A percentile compares a stretch with the other conserved stretches of the same genome.
phyloP scores from a whole-genome alignment of 2,797 vertebrate species.

The Forpus xanthops region DNA sequence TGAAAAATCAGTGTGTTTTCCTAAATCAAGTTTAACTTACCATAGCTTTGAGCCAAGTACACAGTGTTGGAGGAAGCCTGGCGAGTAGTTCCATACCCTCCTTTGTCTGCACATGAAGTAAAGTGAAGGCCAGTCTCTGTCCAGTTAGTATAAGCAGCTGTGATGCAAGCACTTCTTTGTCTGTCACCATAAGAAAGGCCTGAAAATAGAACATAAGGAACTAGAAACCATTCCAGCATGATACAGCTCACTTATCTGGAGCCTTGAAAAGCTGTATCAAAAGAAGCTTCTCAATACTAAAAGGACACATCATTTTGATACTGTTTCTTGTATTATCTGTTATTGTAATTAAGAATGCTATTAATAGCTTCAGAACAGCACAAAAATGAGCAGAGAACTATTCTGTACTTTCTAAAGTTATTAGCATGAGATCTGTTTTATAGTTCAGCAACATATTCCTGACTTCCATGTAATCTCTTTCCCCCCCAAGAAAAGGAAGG shows the following conservation, averaged over 20 bases:
- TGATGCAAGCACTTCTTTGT: conserved; percentile 94
- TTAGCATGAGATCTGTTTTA: neutral
- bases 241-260: neutral
- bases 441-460: neutral
- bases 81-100: conserved; percentile 91
- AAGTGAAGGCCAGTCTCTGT: conserved; percentile 88
- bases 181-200: conserved; percentile 90
- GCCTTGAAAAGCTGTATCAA: neutral
- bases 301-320: neutral
- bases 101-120: conserved; percentile 87
- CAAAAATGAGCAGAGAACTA: neutral
- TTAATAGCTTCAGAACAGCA: neutral
- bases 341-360: neutral
- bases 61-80: conserved; percentile 91
- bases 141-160: conserved; percentile 92
- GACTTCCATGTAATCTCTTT: neutral
- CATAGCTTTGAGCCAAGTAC: conserved; percentile 98
- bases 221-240: neutral
- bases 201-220: conserved; percentile 26
- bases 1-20: neutral
- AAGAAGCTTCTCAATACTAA: neutral
- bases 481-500: neutral
- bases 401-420: neutral
- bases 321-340: neutral
- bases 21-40: conserved; percentile 69